Evolutionary conservation across 2,888 invertebrate species (phyloP), one percentile per base, ranked within the genome.

Genomic region (Oligia latruncula): DNA sequence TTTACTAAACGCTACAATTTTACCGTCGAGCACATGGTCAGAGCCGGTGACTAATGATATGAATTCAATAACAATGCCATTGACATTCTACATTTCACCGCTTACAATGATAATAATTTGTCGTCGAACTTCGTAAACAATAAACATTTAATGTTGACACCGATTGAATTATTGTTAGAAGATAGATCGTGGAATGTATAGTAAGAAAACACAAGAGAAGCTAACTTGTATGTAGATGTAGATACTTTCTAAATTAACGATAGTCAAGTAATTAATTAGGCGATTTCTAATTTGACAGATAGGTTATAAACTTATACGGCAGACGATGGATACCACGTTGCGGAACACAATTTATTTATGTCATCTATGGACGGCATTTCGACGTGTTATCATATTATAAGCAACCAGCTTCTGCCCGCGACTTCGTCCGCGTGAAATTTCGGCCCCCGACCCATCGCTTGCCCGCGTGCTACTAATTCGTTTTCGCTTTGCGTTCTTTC

Each of bases 1-100:
- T 83, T 83, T 66, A 72, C 72, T 75, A 86, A 77, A 80, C 68
- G 76, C 64, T 74, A 83, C 75, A 70, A 72, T 74, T 82, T 78
- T 75, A 72, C 73, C 49, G 78, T 52, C 65, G 67, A 77, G 46
- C 85, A 78, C 85, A 68, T 79, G 74, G 70, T 58, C 74, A 62
- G 60, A 72, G 35, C 55, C 64, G 55, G 71, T 82, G 78, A 87
- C 72, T 84, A 77, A 87, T 77, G 64, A 74, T 74, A 77, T 77
- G 64, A 81, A 81, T 85, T 77, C 75, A 84, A 76, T 78, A 67
- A 76, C 68, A 76, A 77, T 75, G 64, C 60, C 71, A 78, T 73
- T 78, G 75, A 76, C 74, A 71, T 86, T 79, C 46, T 77, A 72
- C 29, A 62, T 75, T 83, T 81, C 77, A 84, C 78, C 81, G 66